Conservation (phyloP, 2,113 vertebrate species). For the Pygoscelis adeliae region DNA sequence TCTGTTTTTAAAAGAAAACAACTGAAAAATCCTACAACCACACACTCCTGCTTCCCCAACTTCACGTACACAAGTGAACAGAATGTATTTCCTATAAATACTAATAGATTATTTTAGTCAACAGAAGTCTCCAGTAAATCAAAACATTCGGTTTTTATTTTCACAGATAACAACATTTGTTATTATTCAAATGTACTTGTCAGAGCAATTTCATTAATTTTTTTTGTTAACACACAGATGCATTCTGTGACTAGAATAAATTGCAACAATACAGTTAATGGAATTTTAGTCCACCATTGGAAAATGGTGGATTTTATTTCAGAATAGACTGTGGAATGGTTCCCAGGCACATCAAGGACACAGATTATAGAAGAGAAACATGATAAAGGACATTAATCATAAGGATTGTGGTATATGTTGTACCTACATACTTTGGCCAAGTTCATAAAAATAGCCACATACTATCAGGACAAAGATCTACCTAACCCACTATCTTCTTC, state of each 20-base stretch:
- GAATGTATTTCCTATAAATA: background rate
- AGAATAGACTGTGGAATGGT: background rate
- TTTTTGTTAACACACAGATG: background rate
- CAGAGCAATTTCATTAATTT: background rate
- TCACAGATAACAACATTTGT: background rate
- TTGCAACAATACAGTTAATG: background rate
- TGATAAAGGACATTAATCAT: background rate
- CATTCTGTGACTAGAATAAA: background rate
- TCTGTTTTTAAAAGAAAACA: background rate
- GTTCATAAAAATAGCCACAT: background rate
- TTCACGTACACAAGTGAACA: background rate
- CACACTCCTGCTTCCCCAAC: background rate
- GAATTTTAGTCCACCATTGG: background rate
- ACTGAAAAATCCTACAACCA: background rate
- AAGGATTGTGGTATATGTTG: background rate
- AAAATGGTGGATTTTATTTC: background rate
- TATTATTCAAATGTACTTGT: background rate
- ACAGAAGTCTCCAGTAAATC: background rate
- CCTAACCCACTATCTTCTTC: background rate
- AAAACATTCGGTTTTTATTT: background rate
- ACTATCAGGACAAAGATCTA: background rate
- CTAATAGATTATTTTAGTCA: background rate
- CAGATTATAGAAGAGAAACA: background rate
- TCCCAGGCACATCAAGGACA: background rate
- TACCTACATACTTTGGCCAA: background rate